Conservation (phyloP, 35 echinoderm and acorn worm species). For the Heliocidaris tuberculata region DNA sequence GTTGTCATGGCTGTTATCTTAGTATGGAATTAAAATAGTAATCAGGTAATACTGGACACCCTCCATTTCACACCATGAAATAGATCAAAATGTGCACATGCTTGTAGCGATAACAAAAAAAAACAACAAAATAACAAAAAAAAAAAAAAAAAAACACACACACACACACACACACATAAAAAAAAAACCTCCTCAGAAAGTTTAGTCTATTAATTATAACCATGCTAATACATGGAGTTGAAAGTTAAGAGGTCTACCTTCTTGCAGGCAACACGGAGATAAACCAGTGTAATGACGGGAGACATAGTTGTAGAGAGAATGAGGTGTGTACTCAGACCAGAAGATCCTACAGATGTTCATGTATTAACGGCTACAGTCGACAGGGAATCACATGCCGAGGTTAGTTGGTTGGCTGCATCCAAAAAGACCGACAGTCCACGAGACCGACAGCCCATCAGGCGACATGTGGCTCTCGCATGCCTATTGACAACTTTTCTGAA, state of each 20-base stretch:
- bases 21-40: too few relatives aligned
- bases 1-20: too few relatives aligned
- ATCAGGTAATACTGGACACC: too few relatives aligned
- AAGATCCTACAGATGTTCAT: conserved; percentile 78
- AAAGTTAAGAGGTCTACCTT: not conserved
- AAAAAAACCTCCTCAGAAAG: not conserved
- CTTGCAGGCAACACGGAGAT: conserved; percentile 60
- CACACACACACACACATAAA: too few relatives aligned
- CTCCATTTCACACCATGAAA: too few relatives aligned
- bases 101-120: too few relatives aligned
- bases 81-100: too few relatives aligned
- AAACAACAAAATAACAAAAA: too few relatives aligned
- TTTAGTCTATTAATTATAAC: not conserved
- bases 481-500: too few relatives aligned
- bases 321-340: conserved; percentile 83
- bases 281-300: conserved; percentile 82
- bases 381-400: conserved; percentile 81
- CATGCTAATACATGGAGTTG: not conserved
- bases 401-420: conserved; percentile 27
- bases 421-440: not conserved
- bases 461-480: too few relatives aligned
- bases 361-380: conserved; percentile 78
- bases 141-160: too few relatives aligned
- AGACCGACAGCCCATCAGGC: not conserved
- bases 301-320: conserved; percentile 83